These are phyloP conservation scores for Mycalesis mineus DNA, from an alignment of 2,888 invertebrate genomes.

Conservation along the genomic window DNA sequence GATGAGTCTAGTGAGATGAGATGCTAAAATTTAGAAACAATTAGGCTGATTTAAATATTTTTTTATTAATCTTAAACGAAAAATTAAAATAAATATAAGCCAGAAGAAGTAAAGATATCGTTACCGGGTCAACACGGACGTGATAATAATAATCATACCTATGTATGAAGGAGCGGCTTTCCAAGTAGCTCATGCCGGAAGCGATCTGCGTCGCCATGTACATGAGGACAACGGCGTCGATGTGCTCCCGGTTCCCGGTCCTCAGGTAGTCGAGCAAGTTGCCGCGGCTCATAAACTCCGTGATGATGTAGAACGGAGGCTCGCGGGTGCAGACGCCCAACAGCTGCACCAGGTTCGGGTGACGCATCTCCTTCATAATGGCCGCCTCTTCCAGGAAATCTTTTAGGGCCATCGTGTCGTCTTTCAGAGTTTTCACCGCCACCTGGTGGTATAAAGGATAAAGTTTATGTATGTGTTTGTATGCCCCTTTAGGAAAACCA, in stretches of 20 bases:
- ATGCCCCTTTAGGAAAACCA: no score
- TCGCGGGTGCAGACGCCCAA: constrained; percentile 99
- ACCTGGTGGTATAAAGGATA: no score
- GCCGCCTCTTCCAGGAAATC: constrained; percentile 99
- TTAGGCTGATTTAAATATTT: no score
- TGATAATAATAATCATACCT: constrained; percentile 59
- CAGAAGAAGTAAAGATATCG: no score
- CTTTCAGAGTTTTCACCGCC: constrained; percentile 98
- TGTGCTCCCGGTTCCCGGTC: constrained; percentile 88
- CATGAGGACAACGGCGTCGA: constrained; percentile 97
- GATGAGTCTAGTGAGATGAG: no score
- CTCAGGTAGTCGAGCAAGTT: constrained; percentile 97
- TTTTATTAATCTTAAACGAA: no score
- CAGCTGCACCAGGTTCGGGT: constrained; percentile 98
- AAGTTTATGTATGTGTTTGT: no score
- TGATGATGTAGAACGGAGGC: constrained; percentile 99
- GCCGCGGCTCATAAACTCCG: constrained; percentile 99
- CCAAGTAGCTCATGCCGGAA: constrained; percentile 98
- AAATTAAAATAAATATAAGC: no score
- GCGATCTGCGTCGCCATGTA: constrained; percentile 99
- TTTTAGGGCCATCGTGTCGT: constrained; percentile 99
- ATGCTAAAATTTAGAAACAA: no score
- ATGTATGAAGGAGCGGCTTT: constrained; percentile 97
- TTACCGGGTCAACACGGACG: no score
- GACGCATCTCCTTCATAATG: constrained; percentile 99